Evolutionary conservation across 2,113 vertebrate genomes (phyloP), one percentile per base, ranked within the genome.

Genomic region (Corapipo altera): DNA sequence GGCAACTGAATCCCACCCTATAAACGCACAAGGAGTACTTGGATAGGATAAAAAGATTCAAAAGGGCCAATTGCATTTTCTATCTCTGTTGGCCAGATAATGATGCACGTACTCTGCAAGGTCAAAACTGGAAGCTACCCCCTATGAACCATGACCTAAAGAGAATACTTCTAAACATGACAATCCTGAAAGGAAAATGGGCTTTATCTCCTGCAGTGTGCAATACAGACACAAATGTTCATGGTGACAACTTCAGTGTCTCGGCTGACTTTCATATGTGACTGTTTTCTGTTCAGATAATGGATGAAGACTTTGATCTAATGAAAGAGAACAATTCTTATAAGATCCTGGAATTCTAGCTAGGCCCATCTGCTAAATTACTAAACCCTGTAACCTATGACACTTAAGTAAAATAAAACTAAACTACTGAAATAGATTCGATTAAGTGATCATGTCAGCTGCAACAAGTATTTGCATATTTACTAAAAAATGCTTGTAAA

Each of bases 401-500:
- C 35, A 76, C 16, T 7, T 19, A 64, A 86, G 35, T 65, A 93
- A 85, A 88, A 62, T 52, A 91, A 70, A 88, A 90, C 11, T 65
- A 37, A 89, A 66, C 52, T 35, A 37, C 23, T 93, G 72, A 84
- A 94, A 67, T 4, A 86, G 57, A 71, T 0, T 41, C 48, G 12
- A 80, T 8, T 64, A 59, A 7, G 32, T 7, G 39, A 39, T 17
- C 0, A 1, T 1, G 0, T 61, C 2, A 4, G 71, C 77, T 74
- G 43, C 49, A 71, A 78, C 32, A 59, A 2, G 5, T 26, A 74
- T 74, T 71, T 87, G 35, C 61, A 78, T 7, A 57, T 94, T 78
- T 79, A 87, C n/a, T 94, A 88, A 1, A 84, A 95, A 93, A 70
- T 18, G 39, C 9, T 88, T 59, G 92, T 93, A 1, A 81, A 94